Conservation (phyloP, 2,888 invertebrate species). For the Andrena chrysosceles region DNA sequence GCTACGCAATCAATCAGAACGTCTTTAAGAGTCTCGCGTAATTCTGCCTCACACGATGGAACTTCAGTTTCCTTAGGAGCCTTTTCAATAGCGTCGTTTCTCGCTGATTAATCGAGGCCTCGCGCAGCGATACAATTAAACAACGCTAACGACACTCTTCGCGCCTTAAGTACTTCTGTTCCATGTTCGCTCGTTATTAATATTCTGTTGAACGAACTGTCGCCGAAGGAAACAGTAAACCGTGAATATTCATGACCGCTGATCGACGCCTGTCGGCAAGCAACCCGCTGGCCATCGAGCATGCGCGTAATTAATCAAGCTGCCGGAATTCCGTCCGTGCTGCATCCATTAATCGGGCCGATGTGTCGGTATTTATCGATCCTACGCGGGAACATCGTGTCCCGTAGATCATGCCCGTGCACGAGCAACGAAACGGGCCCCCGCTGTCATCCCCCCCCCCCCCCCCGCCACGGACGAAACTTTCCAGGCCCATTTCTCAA, state of each 20-base stretch:
- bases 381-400: slow-evolving; percentile 34
- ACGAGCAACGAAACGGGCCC: slow-evolving; percentile 1
- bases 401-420: slow-evolving; percentile 42
- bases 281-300: slow-evolving; percentile 28
- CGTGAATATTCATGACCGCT: slow-evolving; percentile 35
- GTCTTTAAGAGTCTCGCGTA: not conserved
- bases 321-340: slow-evolving; percentile 57
- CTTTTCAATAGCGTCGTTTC: not conserved
- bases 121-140: not conserved
- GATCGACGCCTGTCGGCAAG: slow-evolving; percentile 44
- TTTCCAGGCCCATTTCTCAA: not conserved
- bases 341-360: slow-evolving; percentile 44
- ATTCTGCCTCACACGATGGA: not conserved
- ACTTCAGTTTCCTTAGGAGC: not conserved
- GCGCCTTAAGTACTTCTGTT: not conserved
- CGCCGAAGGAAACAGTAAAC: not conserved
- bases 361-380: slow-evolving; percentile 54
- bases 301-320: slow-evolving; percentile 56
- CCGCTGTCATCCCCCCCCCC: slow-evolving; percentile 1
- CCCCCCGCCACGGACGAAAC: not conserved
- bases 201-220: slow-evolving; percentile 5
- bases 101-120: not conserved
- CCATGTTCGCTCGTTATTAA: slow-evolving; percentile 14
- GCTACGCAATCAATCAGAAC: too few relatives aligned
- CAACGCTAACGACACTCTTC: not conserved